Percentiles rank a stretch among this genome's conserved stretches.
Evolutionary conservation across 2,113 vertebrate genomes (phyloP).

Genomic region (Salvator merianae): DNA sequence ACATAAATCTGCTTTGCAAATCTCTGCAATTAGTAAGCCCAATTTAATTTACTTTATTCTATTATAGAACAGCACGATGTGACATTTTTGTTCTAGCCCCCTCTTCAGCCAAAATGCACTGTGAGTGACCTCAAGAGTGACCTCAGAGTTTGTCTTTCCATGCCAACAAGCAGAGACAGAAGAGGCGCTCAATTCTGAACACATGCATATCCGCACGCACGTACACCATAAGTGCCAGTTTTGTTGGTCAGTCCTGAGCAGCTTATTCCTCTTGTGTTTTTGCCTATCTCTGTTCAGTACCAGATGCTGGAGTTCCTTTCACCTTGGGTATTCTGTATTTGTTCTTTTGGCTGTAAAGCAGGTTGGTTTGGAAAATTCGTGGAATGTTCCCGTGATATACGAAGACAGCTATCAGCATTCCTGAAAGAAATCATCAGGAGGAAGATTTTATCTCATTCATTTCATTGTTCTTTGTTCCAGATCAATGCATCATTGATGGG

Average conservation of each 20-base stretch:
- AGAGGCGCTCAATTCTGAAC: background rate
- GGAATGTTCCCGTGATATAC: conserved; percentile 85
- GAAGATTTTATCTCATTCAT: background rate
- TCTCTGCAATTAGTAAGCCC: background rate
- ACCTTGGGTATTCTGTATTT: conserved; percentile 80
- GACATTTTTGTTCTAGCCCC: background rate
- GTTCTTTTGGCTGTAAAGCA: conserved; percentile 83
- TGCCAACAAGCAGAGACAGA: background rate
- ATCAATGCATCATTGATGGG: background rate
- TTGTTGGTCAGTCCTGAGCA: rapidly evolving
- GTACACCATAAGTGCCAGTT: background rate
- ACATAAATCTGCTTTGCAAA: background rate
- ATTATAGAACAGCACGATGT: background rate
- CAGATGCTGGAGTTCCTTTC: conserved; percentile 1
- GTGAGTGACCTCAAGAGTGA: background rate
- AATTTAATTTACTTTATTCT: background rate
- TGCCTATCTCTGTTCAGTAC: rapidly evolving
- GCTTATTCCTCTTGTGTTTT: background rate
- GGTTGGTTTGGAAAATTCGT: conserved; percentile 85
- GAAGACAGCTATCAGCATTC: conserved; percentile 84
- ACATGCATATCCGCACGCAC: no score
- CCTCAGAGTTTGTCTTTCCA: background rate
- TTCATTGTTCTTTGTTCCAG: background rate
- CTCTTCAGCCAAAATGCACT: background rate
- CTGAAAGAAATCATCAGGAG: conserved; percentile 65